A percentile compares a stretch with the other conserved stretches of the same genome.
Conservation (phyloP, 2,888 invertebrate genomes). For the Maniola hyperantus region DNA sequence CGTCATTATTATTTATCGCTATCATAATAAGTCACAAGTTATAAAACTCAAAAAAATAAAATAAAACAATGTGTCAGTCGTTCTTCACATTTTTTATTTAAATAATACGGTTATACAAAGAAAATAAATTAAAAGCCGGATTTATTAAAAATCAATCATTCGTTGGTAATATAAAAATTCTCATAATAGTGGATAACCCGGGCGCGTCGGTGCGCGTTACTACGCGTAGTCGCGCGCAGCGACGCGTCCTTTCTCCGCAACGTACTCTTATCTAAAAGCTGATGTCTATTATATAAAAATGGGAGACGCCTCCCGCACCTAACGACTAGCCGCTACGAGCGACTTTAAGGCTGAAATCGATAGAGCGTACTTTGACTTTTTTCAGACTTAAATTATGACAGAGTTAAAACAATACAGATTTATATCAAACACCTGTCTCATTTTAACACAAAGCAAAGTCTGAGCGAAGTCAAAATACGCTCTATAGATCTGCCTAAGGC, state of each 20-base stretch:
- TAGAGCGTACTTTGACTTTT: no score
- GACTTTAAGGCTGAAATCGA: slow-evolving; percentile 43
- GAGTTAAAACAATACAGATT: no score
- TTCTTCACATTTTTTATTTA: slow-evolving; percentile 73
- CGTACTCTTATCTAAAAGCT: slow-evolving; percentile 59
- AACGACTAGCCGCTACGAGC: slow-evolving; percentile 64
- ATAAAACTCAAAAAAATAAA: slow-evolving; percentile 66
- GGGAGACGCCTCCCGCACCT: slow-evolving; percentile 77
- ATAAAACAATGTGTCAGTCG: slow-evolving; percentile 80
- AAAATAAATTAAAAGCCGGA: slow-evolving; percentile 81
- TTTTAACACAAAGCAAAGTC: background rate
- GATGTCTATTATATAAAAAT: slow-evolving; percentile 78
- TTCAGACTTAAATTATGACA: no score
- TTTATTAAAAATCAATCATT: slow-evolving; percentile 78
- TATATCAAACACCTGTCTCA: no score
- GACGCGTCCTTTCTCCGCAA: slow-evolving; percentile 30
- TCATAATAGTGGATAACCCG: slow-evolving; percentile 63
- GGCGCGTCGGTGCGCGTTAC: slow-evolving; percentile 40
- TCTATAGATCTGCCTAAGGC: no score
- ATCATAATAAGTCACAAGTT: slow-evolving; percentile 56
- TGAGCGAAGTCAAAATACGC: no score
- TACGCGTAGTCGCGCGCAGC: slow-evolving; percentile 27
- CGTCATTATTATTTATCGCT: slow-evolving; percentile 56
- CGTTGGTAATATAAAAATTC: slow-evolving; percentile 82
- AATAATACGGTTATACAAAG: slow-evolving; percentile 82